Conservation (phyloP, 2,797 vertebrate species). For the Schizopygopsis pylzovi region DNA sequence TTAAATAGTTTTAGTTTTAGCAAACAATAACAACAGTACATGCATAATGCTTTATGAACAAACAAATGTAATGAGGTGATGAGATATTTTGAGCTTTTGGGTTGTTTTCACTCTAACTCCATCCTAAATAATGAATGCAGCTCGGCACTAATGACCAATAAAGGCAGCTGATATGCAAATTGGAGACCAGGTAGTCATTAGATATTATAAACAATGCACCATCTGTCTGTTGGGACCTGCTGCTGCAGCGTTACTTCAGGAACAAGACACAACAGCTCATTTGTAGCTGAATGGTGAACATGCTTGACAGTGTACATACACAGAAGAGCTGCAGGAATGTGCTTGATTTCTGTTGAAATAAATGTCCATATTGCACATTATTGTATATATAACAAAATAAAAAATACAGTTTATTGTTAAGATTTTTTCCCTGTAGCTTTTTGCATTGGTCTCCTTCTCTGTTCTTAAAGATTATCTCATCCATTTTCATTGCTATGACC, state of each 20-base stretch:
- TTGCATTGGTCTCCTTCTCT: background rate
- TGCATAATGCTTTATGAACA: background rate
- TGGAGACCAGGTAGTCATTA: conserved; percentile 16
- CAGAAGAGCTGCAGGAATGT: background rate
- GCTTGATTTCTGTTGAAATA: background rate
- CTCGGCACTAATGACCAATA: conserved; percentile 26
- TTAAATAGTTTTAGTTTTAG: background rate
- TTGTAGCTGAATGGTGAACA: background rate
- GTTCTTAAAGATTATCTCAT: background rate
- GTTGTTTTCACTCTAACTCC: background rate
- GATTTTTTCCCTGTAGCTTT: background rate
- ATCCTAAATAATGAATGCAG: background rate
- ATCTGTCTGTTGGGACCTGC: conserved; percentile 22
- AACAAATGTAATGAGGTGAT: background rate
- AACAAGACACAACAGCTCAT: background rate
- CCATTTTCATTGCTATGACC: background rate
- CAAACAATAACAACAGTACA: background rate
- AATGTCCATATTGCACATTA: background rate
- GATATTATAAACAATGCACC: conserved; percentile 22
- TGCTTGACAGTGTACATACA: background rate
- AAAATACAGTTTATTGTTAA: too few relatives aligned
- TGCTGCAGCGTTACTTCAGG: background rate
- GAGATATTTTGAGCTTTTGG: background rate
- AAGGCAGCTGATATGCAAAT: conserved; percentile 11
- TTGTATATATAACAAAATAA: background rate